Percentiles rank a stretch among this genome's conserved stretches.
Evolutionary conservation across 1,140 invertebrate genomes (phyloP).

Genomic region (Schlechtendalia chinensis): DNA sequence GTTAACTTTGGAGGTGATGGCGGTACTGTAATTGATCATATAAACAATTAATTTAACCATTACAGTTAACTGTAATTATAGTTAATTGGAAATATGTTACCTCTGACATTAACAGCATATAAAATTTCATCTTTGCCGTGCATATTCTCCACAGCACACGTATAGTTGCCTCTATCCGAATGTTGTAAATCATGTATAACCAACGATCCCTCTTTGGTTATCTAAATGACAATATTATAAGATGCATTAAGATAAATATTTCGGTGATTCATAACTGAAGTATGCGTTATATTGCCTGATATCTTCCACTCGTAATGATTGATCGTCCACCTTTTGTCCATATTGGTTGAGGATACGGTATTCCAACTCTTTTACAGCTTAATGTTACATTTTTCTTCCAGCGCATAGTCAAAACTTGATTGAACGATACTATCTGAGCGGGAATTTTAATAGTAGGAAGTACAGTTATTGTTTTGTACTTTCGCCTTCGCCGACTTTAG

Average conservation of each 20-base stretch:
- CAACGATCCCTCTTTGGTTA: slow-evolving; percentile 54
- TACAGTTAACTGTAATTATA: neutral
- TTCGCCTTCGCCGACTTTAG: slow-evolving; percentile 76
- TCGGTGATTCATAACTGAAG: neutral
- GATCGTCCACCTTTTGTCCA: slow-evolving; percentile 53
- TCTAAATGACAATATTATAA: slow-evolving; percentile 47
- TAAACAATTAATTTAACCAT: slow-evolving; percentile 53
- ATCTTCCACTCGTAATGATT: slow-evolving; percentile 53
- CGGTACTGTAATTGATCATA: slow-evolving; percentile 59
- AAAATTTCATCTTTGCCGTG: slow-evolving; percentile 82
- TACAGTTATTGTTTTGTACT: slow-evolving; percentile 72
- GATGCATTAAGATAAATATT: neutral
- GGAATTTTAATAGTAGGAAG: slow-evolving; percentile 77
- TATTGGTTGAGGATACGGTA: slow-evolving; percentile 60
- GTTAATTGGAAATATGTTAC: slow-evolving; percentile 56
- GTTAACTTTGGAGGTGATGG: slow-evolving; percentile 67
- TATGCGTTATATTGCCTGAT: slow-evolving; percentile 51
- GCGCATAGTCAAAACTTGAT: slow-evolving; percentile 71
- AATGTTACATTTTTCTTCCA: slow-evolving; percentile 81
- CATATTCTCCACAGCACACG: slow-evolving; percentile 79
- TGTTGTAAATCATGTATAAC: slow-evolving; percentile 70
- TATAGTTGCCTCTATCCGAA: slow-evolving; percentile 85
- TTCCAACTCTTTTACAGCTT: slow-evolving; percentile 76
- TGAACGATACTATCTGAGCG: slow-evolving; percentile 79
- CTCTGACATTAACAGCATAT: slow-evolving; percentile 68